phyloP scores from a whole-genome alignment of 2,113 vertebrate genomes.

The Podarcis cretensis region DNA sequence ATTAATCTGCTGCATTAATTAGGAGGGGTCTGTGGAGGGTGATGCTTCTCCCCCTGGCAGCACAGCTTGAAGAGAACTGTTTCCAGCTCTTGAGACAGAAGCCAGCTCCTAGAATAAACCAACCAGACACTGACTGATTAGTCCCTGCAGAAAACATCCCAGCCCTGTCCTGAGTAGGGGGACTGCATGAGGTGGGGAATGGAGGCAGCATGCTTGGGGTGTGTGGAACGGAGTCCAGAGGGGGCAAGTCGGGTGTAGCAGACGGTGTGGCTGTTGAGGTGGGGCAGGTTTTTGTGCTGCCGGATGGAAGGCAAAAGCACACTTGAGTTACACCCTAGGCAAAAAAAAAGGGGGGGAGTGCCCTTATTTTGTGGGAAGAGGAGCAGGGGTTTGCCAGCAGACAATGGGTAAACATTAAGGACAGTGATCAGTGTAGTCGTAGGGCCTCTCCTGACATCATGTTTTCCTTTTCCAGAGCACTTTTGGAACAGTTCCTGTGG shows the following conservation, averaged over 20 bases:
- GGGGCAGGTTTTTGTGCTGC: background rate
- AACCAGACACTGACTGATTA: background rate
- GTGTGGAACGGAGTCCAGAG: background rate
- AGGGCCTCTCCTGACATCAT: conserved; percentile 20
- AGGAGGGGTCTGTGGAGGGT: background rate
- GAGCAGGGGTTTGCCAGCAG: accelerated
- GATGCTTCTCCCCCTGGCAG: background rate
- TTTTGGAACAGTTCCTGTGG: conserved; percentile 7
- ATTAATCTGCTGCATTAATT: background rate
- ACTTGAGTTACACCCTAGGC: background rate
- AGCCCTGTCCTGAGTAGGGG: background rate
- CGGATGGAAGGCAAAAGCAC: background rate
- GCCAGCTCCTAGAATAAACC: background rate
- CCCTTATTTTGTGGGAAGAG: background rate
- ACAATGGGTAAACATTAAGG: background rate
- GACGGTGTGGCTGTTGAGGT: no score
- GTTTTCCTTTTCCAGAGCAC: conserved; percentile 19
- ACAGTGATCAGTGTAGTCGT: background rate
- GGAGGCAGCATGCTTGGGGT: no score
- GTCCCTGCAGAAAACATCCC: background rate
- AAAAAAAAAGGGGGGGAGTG: background rate
- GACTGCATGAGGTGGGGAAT: background rate
- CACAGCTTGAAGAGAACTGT: background rate
- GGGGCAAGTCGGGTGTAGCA: background rate
- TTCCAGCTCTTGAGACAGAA: background rate